Evolutionary conservation across 2,113 vertebrate genomes (phyloP).

Genomic region (Petrocephalus microphthalmus): DNA sequence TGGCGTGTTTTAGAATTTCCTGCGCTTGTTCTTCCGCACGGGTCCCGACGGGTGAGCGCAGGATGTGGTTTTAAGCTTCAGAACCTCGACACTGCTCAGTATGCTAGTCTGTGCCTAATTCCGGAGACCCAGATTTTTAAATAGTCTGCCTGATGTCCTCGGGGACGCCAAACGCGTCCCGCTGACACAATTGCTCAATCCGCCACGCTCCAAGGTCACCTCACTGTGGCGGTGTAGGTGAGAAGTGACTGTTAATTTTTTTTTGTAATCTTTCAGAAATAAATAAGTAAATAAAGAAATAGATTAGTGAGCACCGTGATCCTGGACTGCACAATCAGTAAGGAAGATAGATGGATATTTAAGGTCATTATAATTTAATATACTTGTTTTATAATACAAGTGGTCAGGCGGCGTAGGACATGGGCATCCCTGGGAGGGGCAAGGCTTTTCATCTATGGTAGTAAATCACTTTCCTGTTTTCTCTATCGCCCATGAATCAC

Average conservation of each 20-base stretch:
- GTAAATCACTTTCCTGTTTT: background rate
- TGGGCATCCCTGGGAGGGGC: background rate
- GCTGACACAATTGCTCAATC: background rate
- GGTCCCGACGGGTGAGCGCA: background rate
- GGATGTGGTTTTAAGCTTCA: background rate
- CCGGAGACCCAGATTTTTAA: constrained; percentile 9
- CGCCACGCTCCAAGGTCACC: background rate
- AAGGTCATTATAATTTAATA: background rate
- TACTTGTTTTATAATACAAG: background rate
- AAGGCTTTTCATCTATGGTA: background rate
- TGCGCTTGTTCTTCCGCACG: background rate
- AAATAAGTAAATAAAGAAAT: background rate
- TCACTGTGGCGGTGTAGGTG: background rate
- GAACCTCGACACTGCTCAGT: background rate
- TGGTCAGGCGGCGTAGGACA: background rate
- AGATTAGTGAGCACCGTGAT: background rate
- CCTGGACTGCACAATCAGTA: background rate
- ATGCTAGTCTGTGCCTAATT: background rate
- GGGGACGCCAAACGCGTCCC: background rate
- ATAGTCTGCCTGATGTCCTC: background rate
- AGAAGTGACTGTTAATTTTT: background rate
- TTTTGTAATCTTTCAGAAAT: background rate
- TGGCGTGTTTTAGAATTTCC: background rate
- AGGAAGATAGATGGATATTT: background rate
- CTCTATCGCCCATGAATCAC: background rate